Conservation (phyloP, 2,797 vertebrate genomes). For the Spizella passerina region DNA sequence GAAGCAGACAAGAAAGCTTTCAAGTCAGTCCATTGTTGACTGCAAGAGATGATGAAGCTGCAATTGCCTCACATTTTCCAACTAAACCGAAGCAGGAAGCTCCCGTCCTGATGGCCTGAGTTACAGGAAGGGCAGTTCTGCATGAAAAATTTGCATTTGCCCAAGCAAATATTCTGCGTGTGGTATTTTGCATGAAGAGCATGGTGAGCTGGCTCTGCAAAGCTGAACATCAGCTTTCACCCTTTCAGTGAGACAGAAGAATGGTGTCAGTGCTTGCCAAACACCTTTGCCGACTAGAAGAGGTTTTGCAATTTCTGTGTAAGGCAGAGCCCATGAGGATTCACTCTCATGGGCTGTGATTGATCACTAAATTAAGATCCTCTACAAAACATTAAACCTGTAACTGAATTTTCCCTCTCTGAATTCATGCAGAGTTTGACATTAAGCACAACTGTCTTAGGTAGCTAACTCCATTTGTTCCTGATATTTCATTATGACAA, state of each 20-base stretch:
- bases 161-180: rapidly evolving
- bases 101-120: background rate
- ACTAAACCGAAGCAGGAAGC: background rate
- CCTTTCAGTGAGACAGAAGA: background rate
- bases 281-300: background rate
- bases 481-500: slow-evolving; percentile 23
- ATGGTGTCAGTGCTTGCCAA: background rate
- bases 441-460: background rate
- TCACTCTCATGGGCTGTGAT: background rate
- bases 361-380: background rate
- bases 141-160: background rate
- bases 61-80: slow-evolving; percentile 15
- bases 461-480: slow-evolving; percentile 25
- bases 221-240: background rate
- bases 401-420: background rate
- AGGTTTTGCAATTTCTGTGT: background rate
- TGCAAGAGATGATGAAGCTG: background rate
- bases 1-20: slow-evolving; percentile 15
- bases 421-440: background rate
- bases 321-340: background rate
- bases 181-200: background rate
- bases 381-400: background rate
- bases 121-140: slow-evolving; percentile 1
- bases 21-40: background rate
- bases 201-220: background rate